Evolutionary conservation across 2,888 invertebrate species (phyloP).

Genomic region (Drosophila eohydei): DNA sequence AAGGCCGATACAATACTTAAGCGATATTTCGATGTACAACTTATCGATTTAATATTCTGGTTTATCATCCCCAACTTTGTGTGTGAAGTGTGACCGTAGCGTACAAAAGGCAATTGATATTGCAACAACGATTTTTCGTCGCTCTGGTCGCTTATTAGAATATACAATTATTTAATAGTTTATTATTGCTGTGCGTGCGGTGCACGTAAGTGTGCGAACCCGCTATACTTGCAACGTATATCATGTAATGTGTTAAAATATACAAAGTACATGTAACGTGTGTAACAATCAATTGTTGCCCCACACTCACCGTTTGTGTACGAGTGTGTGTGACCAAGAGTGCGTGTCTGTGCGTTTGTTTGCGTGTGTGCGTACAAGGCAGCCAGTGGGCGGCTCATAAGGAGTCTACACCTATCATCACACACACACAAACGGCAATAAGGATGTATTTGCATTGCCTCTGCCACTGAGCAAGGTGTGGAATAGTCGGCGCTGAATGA

Average conservation of each 20-base stretch:
- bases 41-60: slow-evolving; percentile 18
- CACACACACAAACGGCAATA: slow-evolving; percentile 21
- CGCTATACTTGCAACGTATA: slow-evolving; percentile 40
- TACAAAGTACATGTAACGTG: slow-evolving; percentile 45
- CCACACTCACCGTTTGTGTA: slow-evolving; percentile 34
- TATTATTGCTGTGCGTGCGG: slow-evolving; percentile 40
- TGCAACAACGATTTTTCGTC: slow-evolving; percentile 72
- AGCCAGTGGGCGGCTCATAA: slow-evolving; percentile 60
- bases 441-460: slow-evolving; percentile 53
- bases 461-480: slow-evolving; percentile 38
- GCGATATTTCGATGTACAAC: slow-evolving; percentile 19
- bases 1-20: slow-evolving; percentile 2
- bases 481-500: slow-evolving; percentile 44
- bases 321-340: slow-evolving; percentile 54
- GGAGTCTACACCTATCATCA: slow-evolving; percentile 39
- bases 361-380: slow-evolving; percentile 47
- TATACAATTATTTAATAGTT: slow-evolving; percentile 28
- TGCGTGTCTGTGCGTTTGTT: slow-evolving; percentile 49
- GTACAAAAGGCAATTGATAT: slow-evolving; percentile 57
- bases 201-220: slow-evolving; percentile 56
- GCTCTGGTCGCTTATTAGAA: slow-evolving; percentile 46
- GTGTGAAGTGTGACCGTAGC: slow-evolving; percentile 53
- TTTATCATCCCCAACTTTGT: slow-evolving; percentile 50
- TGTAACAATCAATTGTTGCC: slow-evolving; percentile 61
- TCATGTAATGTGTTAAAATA: slow-evolving; percentile 53